These are phyloP conservation scores for Apeira syringaria DNA, from an alignment of 2,888 invertebrate genomes.

Conservation along the genomic window DNA sequence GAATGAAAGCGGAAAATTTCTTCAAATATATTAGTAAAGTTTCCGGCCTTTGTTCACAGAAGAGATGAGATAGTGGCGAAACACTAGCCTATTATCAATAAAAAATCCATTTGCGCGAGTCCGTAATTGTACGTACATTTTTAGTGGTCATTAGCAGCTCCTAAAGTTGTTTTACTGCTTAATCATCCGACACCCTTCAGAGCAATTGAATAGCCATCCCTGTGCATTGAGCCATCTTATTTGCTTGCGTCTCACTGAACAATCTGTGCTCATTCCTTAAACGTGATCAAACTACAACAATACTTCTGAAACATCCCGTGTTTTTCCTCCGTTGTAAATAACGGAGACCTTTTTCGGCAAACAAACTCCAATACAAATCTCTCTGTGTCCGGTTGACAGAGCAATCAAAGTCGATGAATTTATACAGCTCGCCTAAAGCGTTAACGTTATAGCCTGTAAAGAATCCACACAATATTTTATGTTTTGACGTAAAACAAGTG, in stretches of 20 bases:
- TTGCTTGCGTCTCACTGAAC: not conserved
- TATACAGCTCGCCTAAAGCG: not conserved
- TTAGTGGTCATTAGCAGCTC: too few relatives aligned
- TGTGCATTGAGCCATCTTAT: not conserved
- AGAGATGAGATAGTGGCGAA: too few relatives aligned
- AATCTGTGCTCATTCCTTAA: not conserved
- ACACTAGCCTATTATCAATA: too few relatives aligned
- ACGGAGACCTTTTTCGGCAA: not conserved
- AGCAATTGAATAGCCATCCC: not conserved
- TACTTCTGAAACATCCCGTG: not conserved
- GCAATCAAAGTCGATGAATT: not conserved
- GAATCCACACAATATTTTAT: constrained; percentile 3
- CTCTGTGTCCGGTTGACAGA: not conserved
- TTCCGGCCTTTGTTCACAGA: too few relatives aligned
- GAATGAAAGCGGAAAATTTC: too few relatives aligned
- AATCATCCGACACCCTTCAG: not conserved
- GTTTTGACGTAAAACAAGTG: not conserved
- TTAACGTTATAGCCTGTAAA: constrained; percentile 1
- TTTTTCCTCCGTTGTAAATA: not conserved
- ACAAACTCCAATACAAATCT: not conserved
- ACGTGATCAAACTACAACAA: not conserved
- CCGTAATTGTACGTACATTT: too few relatives aligned
- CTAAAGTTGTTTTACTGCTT: constrained; percentile 3
- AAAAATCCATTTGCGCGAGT: too few relatives aligned
- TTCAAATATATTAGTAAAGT: too few relatives aligned